phyloP scores from a whole-genome alignment of 2,888 invertebrate genomes.

The Drosophila picticornis region DNA sequence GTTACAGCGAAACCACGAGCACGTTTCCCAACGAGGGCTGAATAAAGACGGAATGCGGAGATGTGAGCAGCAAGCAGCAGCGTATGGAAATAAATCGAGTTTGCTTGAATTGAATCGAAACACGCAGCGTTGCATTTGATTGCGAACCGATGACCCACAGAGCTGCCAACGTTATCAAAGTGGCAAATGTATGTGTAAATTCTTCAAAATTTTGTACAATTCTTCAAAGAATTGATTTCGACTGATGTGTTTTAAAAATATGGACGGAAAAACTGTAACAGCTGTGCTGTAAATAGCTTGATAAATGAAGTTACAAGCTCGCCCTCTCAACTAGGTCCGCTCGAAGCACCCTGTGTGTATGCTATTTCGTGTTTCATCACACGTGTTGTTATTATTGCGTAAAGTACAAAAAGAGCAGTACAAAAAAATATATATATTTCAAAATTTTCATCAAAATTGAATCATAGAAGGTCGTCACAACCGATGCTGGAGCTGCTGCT shows the following conservation, averaged over 20 bases:
- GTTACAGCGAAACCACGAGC: slow-evolving; percentile 70
- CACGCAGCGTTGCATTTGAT: slow-evolving; percentile 37
- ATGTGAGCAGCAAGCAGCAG: slow-evolving; percentile 21
- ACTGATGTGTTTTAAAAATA: slow-evolving; percentile 42
- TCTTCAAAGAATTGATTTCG: slow-evolving; percentile 15
- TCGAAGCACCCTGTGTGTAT: slow-evolving; percentile 46
- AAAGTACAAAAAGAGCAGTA: slow-evolving; percentile 56
- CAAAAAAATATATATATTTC: slow-evolving; percentile 36
- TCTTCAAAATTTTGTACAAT: slow-evolving; percentile 17
- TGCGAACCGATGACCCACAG: slow-evolving; percentile 10
- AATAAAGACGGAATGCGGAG: slow-evolving; percentile 35
- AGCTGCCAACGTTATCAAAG: slow-evolving; percentile 34
- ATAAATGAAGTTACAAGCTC: slow-evolving; percentile 23
- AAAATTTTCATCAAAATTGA: slow-evolving; percentile 71
- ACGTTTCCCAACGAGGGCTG: slow-evolving; percentile 71
- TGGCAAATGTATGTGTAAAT: slow-evolving; percentile 31
- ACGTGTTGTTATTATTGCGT: slow-evolving; percentile 78
- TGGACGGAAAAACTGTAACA: slow-evolving; percentile 35
- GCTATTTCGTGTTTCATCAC: slow-evolving; percentile 58
- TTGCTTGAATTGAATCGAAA: slow-evolving; percentile 35
- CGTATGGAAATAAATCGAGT: slow-evolving; percentile 10
- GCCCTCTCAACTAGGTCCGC: slow-evolving; percentile 22
- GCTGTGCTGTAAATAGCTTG: slow-evolving; percentile 2
- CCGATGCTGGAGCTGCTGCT: slow-evolving; percentile 41
- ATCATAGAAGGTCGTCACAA: slow-evolving; percentile 53